Evolutionary conservation across 2,113 vertebrate species (phyloP).

Genomic region (Coracopsis vasa): DNA sequence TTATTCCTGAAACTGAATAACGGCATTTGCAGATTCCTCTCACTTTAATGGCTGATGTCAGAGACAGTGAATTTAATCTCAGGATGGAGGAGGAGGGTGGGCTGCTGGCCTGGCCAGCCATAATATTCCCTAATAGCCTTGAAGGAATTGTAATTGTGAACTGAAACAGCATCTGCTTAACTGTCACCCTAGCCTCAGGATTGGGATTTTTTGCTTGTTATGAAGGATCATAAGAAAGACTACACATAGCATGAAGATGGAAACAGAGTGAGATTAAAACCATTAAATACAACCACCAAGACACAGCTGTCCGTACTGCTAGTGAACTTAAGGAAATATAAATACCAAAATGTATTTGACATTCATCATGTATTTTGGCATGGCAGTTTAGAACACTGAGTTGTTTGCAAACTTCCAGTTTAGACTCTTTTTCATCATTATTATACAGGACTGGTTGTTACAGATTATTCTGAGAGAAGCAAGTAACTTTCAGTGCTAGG

Average conservation of each 20-base stretch:
- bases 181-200: constrained; percentile 73
- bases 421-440: not conserved
- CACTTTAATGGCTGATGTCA: not conserved
- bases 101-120: constrained; percentile 24
- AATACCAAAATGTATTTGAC: not conserved
- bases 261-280: constrained; percentile 20
- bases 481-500: not conserved
- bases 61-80: constrained; percentile 15
- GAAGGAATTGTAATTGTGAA: constrained; percentile 74
- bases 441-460: not conserved
- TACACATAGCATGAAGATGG: constrained; percentile 57
- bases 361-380: not conserved
- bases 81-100: not conserved
- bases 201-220: constrained; percentile 65
- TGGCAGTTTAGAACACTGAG: not conserved
- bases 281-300: not conserved
- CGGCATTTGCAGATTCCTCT: not conserved
- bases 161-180: constrained; percentile 71
- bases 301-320: not conserved
- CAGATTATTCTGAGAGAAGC: not conserved
- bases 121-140: constrained; percentile 50
- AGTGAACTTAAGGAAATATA: not conserved
- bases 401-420: not conserved
- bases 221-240: constrained; percentile 73
- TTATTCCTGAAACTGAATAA: not conserved